Evolutionary conservation across 2,113 vertebrate genomes (phyloP), one percentile per base, ranked within the genome.

Genomic region (Solenodon paradoxus): DNA sequence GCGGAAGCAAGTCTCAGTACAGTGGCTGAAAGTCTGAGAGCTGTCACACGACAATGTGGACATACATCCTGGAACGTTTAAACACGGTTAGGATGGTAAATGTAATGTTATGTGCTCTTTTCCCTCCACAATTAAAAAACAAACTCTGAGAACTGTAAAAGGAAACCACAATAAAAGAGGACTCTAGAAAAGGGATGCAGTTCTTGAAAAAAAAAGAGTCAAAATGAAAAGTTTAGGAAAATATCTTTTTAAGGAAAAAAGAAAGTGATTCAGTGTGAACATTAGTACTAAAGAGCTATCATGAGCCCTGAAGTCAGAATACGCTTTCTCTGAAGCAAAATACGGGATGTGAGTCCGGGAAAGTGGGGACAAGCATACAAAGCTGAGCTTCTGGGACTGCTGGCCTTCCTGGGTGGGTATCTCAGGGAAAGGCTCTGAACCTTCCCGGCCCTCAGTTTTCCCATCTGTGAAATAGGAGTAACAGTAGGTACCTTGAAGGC

Each of bases 401-500:
- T 10, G 16, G 63, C 38, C 26, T 24, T 80, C 74, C 80, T 17
- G 16, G 9, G 42, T 71, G 32, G 26, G 51, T 28, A 28, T n/a
- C n/a, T n/a, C n/a, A n/a, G n/a, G n/a, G n/a, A n/a, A n/a, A n/a
- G n/a, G n/a, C 55, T 28, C 8, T 38, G 45, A 30, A 16, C n/a
- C n/a, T n/a, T n/a, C n/a, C n/a, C n/a, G n/a, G n/a, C n/a, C n/a
- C n/a, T n/a, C n/a, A n/a, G n/a, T n/a, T n/a, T n/a, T n/a, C n/a
- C n/a, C n/a, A n/a, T n/a, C n/a, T n/a, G n/a, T n/a, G n/a, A n/a
- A n/a, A 35, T 1, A 26, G 22, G 15, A 20, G 3, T 38, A 38
- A 16, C 8, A 53, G 30, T 0, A 57, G 10, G 7, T 13, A 49
- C 45, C 35, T 59, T n/a, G 11, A 0, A 64, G 59, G 35, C n/a